phyloP scores from a whole-genome alignment of 1,140 invertebrate species.

The Pseudomyrmex pallidus region DNA sequence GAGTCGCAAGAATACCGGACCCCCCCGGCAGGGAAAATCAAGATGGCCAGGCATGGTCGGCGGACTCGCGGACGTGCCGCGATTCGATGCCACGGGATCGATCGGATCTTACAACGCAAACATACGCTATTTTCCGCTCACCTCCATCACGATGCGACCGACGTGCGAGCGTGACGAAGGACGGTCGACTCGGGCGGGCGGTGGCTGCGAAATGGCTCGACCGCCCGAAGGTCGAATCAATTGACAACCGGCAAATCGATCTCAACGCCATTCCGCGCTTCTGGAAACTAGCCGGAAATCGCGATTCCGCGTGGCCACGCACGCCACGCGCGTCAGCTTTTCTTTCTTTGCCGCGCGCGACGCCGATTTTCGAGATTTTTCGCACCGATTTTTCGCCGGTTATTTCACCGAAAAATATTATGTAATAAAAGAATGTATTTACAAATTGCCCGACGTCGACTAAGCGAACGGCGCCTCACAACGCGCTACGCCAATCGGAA shows the following conservation, averaged over 20 bases:
- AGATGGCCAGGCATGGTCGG: conserved; percentile 73
- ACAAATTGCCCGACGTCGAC: conserved; percentile 17
- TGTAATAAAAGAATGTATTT: conserved; percentile 60
- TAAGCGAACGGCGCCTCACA: neutral
- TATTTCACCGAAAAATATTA: conserved; percentile 65
- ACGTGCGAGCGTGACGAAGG: conserved; percentile 80
- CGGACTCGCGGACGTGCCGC: conserved; percentile 32
- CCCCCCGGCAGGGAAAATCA: conserved; percentile 62
- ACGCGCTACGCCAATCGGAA: too few relatives aligned
- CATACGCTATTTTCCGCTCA: conserved; percentile 84
- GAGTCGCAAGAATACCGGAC: conserved; percentile 44
- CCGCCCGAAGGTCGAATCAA: conserved; percentile 83
- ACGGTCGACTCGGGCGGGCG: conserved; percentile 78
- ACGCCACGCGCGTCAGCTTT: too few relatives aligned
- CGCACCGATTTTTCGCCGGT: neutral
- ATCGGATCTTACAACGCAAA: neutral
- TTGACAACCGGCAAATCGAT: conserved; percentile 84
- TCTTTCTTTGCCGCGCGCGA: neutral
- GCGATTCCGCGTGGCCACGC: conserved; percentile 41
- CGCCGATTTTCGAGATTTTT: neutral
- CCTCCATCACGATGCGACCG: conserved; percentile 96
- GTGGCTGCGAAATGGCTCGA: conserved; percentile 83
- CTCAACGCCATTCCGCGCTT: conserved; percentile 81
- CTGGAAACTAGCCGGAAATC: conserved; percentile 51
- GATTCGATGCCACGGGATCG: neutral